These are phyloP conservation scores for Orthosia incerta DNA, from an alignment of 2,888 invertebrate genomes.

Conservation along the genomic window DNA sequence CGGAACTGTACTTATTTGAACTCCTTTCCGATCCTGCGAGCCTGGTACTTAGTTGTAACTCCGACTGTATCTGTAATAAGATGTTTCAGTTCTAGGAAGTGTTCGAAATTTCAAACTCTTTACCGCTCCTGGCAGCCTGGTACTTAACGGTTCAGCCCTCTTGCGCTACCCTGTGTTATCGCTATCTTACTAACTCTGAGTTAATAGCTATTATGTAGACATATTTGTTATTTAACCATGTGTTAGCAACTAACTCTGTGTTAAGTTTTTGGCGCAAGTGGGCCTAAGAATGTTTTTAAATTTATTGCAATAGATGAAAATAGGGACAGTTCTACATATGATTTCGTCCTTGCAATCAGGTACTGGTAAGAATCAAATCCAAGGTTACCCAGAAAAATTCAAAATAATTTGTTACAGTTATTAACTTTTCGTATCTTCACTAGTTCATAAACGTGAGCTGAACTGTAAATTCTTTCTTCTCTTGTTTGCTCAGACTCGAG, in stretches of 20 bases:
- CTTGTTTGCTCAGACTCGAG: too few species aligned
- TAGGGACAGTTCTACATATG: not conserved
- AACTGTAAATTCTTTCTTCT: not conserved
- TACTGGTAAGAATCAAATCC: too few species aligned
- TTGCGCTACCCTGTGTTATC: too few species aligned
- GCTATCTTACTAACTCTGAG: too few species aligned
- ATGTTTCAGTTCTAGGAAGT: not conserved
- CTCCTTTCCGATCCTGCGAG: not conserved
- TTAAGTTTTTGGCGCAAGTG: too few species aligned
- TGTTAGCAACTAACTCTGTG: too few species aligned
- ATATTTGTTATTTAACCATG: too few species aligned
- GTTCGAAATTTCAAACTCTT: not conserved
- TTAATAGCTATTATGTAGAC: too few species aligned
- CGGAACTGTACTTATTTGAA: constrained; percentile 9
- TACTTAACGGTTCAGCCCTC: not conserved
- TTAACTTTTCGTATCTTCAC: not conserved
- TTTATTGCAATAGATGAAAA: too few species aligned
- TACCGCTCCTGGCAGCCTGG: not conserved
- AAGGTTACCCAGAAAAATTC: not conserved
- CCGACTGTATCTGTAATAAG: too few species aligned
- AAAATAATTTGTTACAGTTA: not conserved
- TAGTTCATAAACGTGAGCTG: too few species aligned
- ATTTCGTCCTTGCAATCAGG: not conserved
- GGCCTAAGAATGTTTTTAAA: too few species aligned
- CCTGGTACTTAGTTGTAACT: not conserved